Evolutionary conservation across 2,888 invertebrate genomes (phyloP).

Genomic region (Euclidia mi): DNA sequence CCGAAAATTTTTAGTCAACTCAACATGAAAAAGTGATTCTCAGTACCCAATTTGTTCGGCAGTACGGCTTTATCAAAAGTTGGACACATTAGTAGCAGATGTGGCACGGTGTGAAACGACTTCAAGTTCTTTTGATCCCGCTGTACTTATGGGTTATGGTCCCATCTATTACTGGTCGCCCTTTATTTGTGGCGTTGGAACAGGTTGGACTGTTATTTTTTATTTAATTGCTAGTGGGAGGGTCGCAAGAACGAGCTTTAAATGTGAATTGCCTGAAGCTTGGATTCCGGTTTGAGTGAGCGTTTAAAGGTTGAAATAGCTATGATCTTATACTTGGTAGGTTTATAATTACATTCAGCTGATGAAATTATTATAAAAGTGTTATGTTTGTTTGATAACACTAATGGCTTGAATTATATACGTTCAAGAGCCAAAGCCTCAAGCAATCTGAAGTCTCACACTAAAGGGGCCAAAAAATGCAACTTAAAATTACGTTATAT

Average conservation of each 20-base stretch:
- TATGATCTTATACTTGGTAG: background rate
- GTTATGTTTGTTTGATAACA: too few relatives aligned
- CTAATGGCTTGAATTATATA: too few relatives aligned
- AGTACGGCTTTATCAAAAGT: slow-evolving; percentile 78
- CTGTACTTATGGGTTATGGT: slow-evolving; percentile 56
- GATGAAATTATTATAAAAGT: too few relatives aligned
- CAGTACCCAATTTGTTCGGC: slow-evolving; percentile 67
- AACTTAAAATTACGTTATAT: too few relatives aligned
- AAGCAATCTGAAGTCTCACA: too few relatives aligned
- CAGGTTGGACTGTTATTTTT: slow-evolving; percentile 14
- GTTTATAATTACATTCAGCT: background rate
- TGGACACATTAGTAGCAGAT: slow-evolving; percentile 77
- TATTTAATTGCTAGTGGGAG: slow-evolving; percentile 17
- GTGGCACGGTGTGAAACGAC: slow-evolving; percentile 65
- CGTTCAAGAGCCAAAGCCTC: too few relatives aligned
- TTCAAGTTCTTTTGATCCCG: slow-evolving; percentile 69
- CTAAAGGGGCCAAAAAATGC: too few relatives aligned
- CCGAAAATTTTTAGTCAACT: slow-evolving; percentile 52
- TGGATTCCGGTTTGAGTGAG: background rate
- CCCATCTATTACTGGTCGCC: slow-evolving; percentile 53
- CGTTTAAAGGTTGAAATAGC: too few relatives aligned
- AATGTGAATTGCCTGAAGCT: background rate
- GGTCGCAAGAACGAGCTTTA: background rate
- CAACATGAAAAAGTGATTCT: slow-evolving; percentile 72
- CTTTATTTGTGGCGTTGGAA: slow-evolving; percentile 33